Evolutionary conservation across 2,113 vertebrate species (phyloP).

Genomic region (Myocastor coypus): DNA sequence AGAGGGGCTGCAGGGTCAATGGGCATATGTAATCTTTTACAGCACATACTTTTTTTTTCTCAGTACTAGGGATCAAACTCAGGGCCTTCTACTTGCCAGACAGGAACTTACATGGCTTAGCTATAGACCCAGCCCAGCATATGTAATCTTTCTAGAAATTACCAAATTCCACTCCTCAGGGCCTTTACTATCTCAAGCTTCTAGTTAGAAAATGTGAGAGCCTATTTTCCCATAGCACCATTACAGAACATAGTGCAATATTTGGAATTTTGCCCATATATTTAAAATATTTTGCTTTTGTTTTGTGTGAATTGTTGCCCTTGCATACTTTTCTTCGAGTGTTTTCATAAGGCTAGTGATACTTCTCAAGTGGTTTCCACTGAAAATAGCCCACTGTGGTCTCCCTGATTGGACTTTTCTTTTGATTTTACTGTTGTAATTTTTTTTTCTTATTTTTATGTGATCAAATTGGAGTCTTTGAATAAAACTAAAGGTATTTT

Average conservation of each 20-base stretch:
- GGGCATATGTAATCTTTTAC: not conserved
- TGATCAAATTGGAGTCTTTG: not conserved
- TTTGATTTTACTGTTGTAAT: slow-evolving; percentile 6
- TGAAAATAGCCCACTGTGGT: not conserved
- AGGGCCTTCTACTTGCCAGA: too few species aligned
- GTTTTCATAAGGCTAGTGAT: not conserved
- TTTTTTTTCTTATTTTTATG: not conserved
- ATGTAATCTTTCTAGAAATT: not conserved
- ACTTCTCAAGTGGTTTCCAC: not conserved
- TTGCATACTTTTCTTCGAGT: not conserved
- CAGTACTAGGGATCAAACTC: too few species aligned
- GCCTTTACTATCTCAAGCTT: not conserved
- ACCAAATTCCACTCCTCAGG: not conserved
- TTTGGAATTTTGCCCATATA: not conserved
- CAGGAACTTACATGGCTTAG: too few species aligned
- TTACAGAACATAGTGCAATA: not conserved
- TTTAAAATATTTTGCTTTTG: slow-evolving; percentile 9
- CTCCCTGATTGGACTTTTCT: not conserved
- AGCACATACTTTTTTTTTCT: too few species aligned
- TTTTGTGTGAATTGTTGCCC: not conserved
- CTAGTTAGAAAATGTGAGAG: not conserved
- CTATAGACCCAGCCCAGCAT: too few species aligned
- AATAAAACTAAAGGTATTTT: not conserved
- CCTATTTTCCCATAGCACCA: not conserved
- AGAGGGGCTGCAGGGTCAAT: not conserved